Conservation (phyloP, 2,113 vertebrate genomes). For the Cyphotilapia sp. region DNA sequence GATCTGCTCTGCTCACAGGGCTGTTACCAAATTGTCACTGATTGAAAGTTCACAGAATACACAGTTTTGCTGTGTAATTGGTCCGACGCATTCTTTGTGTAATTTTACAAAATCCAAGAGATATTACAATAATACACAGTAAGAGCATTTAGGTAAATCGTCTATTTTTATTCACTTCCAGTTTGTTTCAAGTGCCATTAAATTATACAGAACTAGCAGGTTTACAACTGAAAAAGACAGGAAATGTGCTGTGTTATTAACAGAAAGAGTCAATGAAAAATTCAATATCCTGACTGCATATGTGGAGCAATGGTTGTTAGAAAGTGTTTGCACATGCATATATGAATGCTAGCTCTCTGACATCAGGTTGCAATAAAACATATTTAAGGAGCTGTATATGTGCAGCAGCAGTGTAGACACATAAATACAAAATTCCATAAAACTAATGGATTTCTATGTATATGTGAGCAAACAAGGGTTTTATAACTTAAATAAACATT, state of each 20-base stretch:
- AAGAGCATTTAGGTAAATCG: background rate
- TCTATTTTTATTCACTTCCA: background rate
- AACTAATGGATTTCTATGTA: background rate
- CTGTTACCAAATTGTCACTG: background rate
- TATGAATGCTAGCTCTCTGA: background rate
- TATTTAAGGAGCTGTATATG: background rate
- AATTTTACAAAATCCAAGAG: background rate
- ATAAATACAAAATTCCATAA: background rate
- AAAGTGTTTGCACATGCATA: conserved; percentile 1
- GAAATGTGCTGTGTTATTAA: conserved; percentile 5
- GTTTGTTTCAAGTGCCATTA: background rate
- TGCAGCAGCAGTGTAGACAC: background rate
- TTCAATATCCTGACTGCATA: conserved; percentile 43
- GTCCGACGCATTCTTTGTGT: fast-evolving
- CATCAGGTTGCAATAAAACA: conserved; percentile 10
- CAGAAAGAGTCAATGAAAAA: conserved; percentile 1
- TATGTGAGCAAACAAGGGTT: background rate
- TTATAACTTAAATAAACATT: background rate
- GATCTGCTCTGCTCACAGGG: too few species aligned
- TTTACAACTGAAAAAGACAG: background rate
- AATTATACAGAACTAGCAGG: background rate
- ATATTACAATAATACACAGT: background rate
- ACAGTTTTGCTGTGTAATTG: fast-evolving
- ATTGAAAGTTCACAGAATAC: background rate
- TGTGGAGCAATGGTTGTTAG: background rate